These are phyloP conservation scores for Ennomos quercinarius DNA, from an alignment of 2,888 invertebrate genomes.

Conservation along the genomic window DNA sequence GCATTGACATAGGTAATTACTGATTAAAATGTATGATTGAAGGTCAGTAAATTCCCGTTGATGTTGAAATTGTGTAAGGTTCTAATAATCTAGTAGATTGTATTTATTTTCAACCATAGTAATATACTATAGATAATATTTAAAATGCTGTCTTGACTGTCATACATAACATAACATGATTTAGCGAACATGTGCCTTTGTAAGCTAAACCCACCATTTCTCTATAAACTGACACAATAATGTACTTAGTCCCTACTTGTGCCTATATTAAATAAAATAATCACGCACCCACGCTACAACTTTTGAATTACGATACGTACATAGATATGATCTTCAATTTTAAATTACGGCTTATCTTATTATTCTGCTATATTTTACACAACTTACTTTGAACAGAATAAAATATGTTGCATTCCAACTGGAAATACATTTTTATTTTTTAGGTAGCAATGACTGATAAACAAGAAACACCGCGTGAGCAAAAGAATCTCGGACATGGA, in stretches of 20 bases:
- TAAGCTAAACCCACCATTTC: constrained; percentile 25
- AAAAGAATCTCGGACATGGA: constrained; percentile 60
- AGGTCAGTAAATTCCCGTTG: no score
- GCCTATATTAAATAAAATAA: constrained; percentile 23
- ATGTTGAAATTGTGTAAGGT: no score
- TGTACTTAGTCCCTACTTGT: constrained; percentile 11
- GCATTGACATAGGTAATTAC: no score
- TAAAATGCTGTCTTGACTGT: constrained; percentile 10
- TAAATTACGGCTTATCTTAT: constrained; percentile 7
- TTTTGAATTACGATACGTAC: constrained; percentile 27
- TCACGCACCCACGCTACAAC: constrained; percentile 24
- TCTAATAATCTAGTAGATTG: no score
- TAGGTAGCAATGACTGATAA: constrained; percentile 16
- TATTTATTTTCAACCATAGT: no score
- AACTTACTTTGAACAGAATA: not conserved
- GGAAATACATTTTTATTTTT: constrained; percentile 1
- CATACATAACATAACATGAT: no score
- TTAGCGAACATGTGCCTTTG: constrained; percentile 13
- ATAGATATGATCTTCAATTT: constrained; percentile 19
- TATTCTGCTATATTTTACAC: not conserved
- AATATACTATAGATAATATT: not conserved
- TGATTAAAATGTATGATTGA: no score
- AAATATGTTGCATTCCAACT: not conserved
- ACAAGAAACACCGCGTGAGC: constrained; percentile 42
- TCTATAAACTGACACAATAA: constrained; percentile 9